These are phyloP conservation scores for Linepithema humile DNA, from an alignment of 1,140 invertebrate genomes.

Conservation along the genomic window DNA sequence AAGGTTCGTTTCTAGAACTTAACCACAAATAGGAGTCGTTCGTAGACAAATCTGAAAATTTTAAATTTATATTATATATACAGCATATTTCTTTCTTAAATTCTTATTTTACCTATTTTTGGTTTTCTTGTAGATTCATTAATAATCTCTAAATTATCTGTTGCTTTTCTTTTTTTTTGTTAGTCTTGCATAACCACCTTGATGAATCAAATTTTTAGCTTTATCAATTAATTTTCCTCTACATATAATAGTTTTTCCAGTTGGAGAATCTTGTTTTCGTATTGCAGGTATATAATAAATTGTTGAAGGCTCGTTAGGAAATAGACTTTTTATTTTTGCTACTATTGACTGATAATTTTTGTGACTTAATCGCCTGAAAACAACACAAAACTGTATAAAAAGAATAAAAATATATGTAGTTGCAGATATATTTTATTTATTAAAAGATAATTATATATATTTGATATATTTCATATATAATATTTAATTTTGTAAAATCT, in stretches of 20 bases:
- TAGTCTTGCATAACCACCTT: neutral
- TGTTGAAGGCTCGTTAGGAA: neutral
- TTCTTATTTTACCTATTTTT: conserved; percentile 5
- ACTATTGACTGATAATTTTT: neutral
- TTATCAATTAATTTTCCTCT: neutral
- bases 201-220: neutral
- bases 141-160: too few species aligned
- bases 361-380: neutral
- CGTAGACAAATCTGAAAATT: neutral
- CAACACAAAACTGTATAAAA: neutral
- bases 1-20: neutral
- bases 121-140: neutral
- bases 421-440: neutral
- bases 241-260: neutral
- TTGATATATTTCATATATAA: too few species aligned
- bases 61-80: neutral
- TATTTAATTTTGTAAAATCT: too few species aligned
- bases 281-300: neutral
- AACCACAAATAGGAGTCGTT: conserved; percentile 1
- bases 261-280: neutral
- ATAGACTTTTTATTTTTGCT: neutral
- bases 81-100: neutral
- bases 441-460: neutral
- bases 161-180: conserved; percentile 1
- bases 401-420: too few species aligned